Percentiles rank a stretch among this genome's conserved stretches.
Conservation (phyloP, 2,888 invertebrate genomes). For the Lepidochrysops patricia region DNA sequence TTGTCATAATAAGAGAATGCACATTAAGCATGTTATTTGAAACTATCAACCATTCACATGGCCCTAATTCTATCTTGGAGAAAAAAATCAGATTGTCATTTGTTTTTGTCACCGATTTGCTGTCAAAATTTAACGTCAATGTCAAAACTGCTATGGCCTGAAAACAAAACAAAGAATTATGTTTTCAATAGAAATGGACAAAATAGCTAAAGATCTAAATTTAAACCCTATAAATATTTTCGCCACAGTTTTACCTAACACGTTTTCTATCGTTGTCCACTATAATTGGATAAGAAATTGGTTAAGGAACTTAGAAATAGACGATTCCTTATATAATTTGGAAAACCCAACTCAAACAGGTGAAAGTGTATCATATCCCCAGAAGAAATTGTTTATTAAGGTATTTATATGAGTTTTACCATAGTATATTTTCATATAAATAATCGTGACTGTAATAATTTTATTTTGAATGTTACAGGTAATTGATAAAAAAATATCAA, state of each 20-base stretch:
- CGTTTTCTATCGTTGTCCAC: slow-evolving; percentile 78
- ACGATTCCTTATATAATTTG: slow-evolving; percentile 53
- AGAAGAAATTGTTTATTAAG: slow-evolving; percentile 74
- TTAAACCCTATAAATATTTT: slow-evolving; percentile 80
- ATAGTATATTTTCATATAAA: neutral
- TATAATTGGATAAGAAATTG: slow-evolving; percentile 79
- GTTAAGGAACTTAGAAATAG: slow-evolving; percentile 64
- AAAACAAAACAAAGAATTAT: slow-evolving; percentile 56
- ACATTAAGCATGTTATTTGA: neutral
- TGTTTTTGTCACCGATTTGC: neutral
- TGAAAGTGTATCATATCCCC: slow-evolving; percentile 72
- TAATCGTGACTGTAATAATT: neutral
- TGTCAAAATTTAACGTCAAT: slow-evolving; percentile 20
- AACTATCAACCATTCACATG: neutral
- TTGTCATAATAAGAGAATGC: too few species aligned
- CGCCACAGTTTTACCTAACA: slow-evolving; percentile 69
- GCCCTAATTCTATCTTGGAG: too few species aligned
- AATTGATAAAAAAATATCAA: slow-evolving; percentile 80
- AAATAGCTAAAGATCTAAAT: slow-evolving; percentile 80
- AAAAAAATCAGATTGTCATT: neutral
- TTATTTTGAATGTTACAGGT: slow-evolving; percentile 50
- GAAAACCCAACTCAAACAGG: slow-evolving; percentile 61
- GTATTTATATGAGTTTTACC: slow-evolving; percentile 31
- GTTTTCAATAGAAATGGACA: slow-evolving; percentile 72
- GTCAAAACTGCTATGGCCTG: slow-evolving; percentile 17